These are phyloP conservation scores for Thoracochromis brauschi DNA, from an alignment of 2,113 vertebrate species.

Conservation along the genomic window DNA sequence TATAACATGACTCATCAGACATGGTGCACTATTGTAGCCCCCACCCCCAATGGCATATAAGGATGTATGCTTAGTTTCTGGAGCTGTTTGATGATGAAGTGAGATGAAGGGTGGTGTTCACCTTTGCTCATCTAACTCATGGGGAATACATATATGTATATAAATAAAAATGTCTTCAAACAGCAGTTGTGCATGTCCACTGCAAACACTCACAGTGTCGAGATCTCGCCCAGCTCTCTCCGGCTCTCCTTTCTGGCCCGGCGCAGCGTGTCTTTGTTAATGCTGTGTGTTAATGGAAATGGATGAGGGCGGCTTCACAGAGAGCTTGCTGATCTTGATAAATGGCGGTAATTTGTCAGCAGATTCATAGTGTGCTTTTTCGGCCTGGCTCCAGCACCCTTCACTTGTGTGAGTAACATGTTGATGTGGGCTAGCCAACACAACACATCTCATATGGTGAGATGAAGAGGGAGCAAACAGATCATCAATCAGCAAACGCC, in stretches of 20 bases:
- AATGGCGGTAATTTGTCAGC: slow-evolving; percentile 35
- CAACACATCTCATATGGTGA: slow-evolving; percentile 11
- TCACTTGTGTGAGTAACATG: background rate
- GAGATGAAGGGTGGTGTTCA: background rate
- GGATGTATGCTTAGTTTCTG: background rate
- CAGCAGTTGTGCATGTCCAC: background rate
- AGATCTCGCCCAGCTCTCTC: background rate
- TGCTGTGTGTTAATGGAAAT: background rate
- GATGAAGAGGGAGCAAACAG: slow-evolving; percentile 38
- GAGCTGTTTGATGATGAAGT: background rate
- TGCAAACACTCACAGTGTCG: background rate
- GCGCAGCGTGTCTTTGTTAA: background rate
- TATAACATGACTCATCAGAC: slow-evolving; percentile 45
- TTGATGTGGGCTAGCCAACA: background rate
- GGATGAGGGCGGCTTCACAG: background rate
- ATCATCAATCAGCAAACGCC: slow-evolving; percentile 39
- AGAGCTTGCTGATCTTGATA: slow-evolving; percentile 13
- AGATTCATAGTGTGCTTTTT: background rate
- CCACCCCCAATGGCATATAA: background rate
- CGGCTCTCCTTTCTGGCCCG: background rate
- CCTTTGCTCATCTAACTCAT: background rate
- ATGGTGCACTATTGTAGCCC: background rate
- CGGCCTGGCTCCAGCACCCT: background rate
- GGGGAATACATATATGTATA: rapidly evolving
- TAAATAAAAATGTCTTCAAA: background rate